Conservation (phyloP, 2,113 vertebrate genomes). For the Chionis minor region DNA sequence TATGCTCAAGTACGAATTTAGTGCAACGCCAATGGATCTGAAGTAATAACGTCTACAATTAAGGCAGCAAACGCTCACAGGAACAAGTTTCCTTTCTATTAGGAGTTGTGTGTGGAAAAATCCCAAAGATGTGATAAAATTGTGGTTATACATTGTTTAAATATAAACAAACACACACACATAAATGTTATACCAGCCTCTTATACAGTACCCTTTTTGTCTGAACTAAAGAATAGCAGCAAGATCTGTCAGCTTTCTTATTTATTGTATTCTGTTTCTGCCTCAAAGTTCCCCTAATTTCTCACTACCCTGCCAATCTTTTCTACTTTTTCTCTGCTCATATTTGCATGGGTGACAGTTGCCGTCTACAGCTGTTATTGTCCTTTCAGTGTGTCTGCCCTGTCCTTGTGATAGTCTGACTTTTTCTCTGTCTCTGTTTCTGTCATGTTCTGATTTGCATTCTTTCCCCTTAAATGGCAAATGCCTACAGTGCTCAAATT, state of each 20-base stretch:
- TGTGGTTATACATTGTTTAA: not conserved
- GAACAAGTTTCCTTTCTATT: not conserved
- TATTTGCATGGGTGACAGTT: not conserved
- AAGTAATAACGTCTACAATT: not conserved
- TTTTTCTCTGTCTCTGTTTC: not conserved
- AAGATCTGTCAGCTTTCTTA: not conserved
- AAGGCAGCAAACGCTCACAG: not conserved
- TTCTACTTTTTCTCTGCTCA: not conserved
- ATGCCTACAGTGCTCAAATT: not conserved
- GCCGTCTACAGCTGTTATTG: not conserved
- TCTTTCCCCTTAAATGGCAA: conserved; percentile 4
- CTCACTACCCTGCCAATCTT: not conserved
- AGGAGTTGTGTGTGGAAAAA: not conserved
- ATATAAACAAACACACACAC: not conserved
- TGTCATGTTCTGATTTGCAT: not conserved
- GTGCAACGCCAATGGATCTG: not conserved
- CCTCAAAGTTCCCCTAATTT: not conserved
- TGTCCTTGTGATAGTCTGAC: not conserved
- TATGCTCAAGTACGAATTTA: not conserved
- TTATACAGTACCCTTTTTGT: not conserved
- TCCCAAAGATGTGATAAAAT: not conserved
- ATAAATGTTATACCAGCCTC: not conserved
- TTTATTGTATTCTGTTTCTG: not conserved
- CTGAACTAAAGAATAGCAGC: not conserved
- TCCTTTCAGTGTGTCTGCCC: not conserved